phyloP scores from a whole-genome alignment of 2,888 invertebrate genomes.

The Nasonia oneida region DNA sequence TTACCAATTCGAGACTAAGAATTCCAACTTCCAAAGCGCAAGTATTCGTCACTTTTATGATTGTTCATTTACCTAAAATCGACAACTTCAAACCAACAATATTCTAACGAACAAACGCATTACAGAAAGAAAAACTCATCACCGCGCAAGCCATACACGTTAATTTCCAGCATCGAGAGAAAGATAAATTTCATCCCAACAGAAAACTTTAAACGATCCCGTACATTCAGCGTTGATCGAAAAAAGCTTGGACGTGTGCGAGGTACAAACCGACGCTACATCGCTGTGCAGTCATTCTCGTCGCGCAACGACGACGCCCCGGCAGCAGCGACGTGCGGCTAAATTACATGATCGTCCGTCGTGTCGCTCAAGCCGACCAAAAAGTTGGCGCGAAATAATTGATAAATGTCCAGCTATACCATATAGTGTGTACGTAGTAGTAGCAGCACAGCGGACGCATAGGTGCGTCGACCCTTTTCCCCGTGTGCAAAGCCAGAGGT shows the following conservation, averaged over 20 bases:
- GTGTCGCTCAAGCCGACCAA: slow-evolving; percentile 66
- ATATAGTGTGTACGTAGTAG: background rate
- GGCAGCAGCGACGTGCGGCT: slow-evolving; percentile 54
- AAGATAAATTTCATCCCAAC: slow-evolving; percentile 10
- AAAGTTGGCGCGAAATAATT: slow-evolving; percentile 74
- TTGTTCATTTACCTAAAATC: background rate
- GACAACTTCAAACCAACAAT: background rate
- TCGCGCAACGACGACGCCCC: background rate
- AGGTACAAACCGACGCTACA: slow-evolving; percentile 9
- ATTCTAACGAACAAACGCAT: background rate
- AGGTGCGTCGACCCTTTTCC: slow-evolving; percentile 38
- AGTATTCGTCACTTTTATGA: background rate
- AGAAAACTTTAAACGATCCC: background rate
- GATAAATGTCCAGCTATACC: slow-evolving; percentile 70
- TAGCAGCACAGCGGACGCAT: background rate
- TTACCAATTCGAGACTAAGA: slow-evolving; percentile 21
- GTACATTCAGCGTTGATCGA: background rate
- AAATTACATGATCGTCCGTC: slow-evolving; percentile 72
- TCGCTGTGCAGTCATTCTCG: background rate
- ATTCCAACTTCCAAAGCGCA: background rate
- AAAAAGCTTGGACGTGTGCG: slow-evolving; percentile 5
- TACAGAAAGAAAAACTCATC: background rate
- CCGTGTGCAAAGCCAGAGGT: background rate
- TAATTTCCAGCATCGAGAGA: background rate
- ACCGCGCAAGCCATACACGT: background rate